These are phyloP conservation scores for Dryas iulia DNA, from an alignment of 1,140 invertebrate genomes.

Conservation along the genomic window DNA sequence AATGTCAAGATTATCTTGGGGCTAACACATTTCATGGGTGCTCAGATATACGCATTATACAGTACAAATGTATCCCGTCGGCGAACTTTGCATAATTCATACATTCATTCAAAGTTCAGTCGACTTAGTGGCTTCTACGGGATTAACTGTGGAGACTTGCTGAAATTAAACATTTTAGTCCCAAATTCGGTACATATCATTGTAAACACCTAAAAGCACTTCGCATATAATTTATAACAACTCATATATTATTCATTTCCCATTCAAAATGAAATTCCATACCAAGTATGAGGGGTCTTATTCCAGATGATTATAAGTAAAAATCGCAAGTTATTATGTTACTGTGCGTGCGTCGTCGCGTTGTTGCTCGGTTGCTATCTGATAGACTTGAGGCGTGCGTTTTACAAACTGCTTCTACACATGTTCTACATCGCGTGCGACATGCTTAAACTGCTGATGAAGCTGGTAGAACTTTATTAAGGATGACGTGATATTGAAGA, in stretches of 20 bases:
- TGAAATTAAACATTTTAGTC: neutral
- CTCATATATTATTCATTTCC: neutral
- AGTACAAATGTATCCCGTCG: neutral
- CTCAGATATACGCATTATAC: neutral
- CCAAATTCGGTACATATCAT: neutral
- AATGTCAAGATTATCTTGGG: neutral
- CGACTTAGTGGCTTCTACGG: neutral
- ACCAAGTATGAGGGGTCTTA: neutral
- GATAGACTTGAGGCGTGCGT: constrained; percentile 61
- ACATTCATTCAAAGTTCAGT: neutral
- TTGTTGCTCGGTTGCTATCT: constrained; percentile 49
- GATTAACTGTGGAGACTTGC: neutral
- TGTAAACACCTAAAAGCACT: neutral
- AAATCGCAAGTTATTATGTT: constrained; percentile 59
- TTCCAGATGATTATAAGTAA: constrained; percentile 72
- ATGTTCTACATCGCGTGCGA: constrained; percentile 64
- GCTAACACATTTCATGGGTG: neutral
- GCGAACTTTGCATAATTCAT: neutral
- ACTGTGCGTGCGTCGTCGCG: constrained; percentile 39
- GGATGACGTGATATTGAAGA: constrained; percentile 34
- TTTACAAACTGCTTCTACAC: constrained; percentile 63
- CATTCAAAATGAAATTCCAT: neutral
- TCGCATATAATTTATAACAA: neutral
- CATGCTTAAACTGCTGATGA: constrained; percentile 66
- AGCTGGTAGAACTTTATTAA: constrained; percentile 67